Percentiles rank a stretch among this genome's conserved stretches.
Evolutionary conservation across 2,113 vertebrate species (phyloP).

Genomic region (Microtus ochrogaster): DNA sequence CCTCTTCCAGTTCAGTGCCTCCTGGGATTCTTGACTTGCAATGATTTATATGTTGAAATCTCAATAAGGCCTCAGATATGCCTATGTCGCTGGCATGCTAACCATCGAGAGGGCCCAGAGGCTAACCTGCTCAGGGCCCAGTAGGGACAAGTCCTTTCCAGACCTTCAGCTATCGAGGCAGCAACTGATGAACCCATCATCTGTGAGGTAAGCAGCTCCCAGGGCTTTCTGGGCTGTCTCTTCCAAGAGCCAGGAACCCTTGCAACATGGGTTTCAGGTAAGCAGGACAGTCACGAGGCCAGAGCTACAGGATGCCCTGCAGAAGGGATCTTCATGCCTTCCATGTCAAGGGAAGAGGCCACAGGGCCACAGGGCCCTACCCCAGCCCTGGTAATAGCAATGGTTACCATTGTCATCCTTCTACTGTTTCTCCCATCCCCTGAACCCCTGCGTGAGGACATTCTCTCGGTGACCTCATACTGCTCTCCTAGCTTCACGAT

Average conservation of each 20-base stretch:
- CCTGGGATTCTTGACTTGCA: conserved; percentile 9
- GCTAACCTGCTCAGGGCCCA: background rate
- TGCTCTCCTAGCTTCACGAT: background rate
- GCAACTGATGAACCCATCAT: conserved; percentile 54
- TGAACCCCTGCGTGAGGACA: background rate
- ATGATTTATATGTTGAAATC: background rate
- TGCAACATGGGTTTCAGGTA: background rate
- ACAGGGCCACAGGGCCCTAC: background rate
- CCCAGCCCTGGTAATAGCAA: background rate
- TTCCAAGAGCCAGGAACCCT: background rate
- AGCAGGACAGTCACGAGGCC: background rate
- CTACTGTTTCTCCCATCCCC: background rate
- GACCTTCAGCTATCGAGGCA: conserved; percentile 43
- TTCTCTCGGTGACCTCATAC: background rate
- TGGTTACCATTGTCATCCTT: background rate
- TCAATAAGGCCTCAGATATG: conserved; percentile 60
- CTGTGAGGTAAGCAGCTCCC: conserved; percentile 39
- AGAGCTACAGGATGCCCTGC: background rate
- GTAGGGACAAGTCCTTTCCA: background rate
- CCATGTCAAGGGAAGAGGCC: background rate
- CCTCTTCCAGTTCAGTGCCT: background rate
- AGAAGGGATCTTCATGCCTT: background rate
- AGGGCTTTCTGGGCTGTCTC: background rate
- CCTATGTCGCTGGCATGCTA: conserved; percentile 38
- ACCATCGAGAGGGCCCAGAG: background rate